A percentile compares a stretch with the other conserved stretches of the same genome.
Conservation (phyloP, 2,113 vertebrate species). For the Mus pahari region DNA sequence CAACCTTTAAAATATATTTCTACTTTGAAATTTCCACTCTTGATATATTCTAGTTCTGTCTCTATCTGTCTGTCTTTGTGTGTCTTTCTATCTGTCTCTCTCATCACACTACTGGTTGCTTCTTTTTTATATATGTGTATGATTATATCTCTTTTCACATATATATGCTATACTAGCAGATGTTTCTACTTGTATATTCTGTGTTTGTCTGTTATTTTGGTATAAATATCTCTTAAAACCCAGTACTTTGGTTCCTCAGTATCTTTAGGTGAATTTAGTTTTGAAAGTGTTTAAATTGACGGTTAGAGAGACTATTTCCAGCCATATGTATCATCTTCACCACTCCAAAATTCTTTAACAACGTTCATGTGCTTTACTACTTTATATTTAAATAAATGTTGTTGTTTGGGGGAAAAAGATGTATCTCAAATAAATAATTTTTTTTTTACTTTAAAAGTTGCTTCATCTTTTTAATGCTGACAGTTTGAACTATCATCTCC, state of each 20-base stretch:
- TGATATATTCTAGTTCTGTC: neutral
- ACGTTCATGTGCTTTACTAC: neutral
- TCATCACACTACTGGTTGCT: neutral
- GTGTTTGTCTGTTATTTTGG: conserved; percentile 11
- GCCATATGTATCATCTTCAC: neutral
- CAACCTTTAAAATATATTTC: neutral
- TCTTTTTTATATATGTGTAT: neutral
- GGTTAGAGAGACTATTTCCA: neutral
- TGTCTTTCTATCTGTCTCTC: neutral
- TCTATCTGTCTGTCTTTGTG: neutral
- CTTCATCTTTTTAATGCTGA: neutral
- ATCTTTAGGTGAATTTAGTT: neutral
- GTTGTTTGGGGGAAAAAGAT: neutral
- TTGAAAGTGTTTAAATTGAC: neutral
- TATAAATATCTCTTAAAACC: conserved; percentile 26
- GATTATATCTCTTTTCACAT: neutral
- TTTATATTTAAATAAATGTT: conserved; percentile 16
- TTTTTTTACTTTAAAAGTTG: neutral
- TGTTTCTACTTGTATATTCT: neutral
- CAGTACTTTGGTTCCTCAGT: neutral
- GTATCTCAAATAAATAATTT: neutral
- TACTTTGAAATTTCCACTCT: neutral
- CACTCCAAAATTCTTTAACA: neutral
- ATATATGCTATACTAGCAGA: neutral
- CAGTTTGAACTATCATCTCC: neutral